These are phyloP conservation scores for Pandion haliaetus DNA, from an alignment of 2,113 vertebrate species.

Conservation along the genomic window DNA sequence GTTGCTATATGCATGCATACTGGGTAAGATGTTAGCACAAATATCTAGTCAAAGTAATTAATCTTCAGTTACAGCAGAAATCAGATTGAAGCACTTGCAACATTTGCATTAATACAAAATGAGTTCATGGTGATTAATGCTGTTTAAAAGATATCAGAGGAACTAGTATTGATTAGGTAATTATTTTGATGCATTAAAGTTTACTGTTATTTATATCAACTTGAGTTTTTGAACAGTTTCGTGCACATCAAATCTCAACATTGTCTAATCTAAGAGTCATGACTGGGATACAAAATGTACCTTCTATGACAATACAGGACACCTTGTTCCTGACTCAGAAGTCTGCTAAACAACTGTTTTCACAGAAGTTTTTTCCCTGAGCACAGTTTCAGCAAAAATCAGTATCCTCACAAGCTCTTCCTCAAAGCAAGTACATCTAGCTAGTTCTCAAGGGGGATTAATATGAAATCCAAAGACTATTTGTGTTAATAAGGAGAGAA, in stretches of 20 bases:
- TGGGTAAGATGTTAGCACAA: constrained; percentile 27
- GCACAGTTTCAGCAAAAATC: not conserved
- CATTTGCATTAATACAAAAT: constrained; percentile 57
- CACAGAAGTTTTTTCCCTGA: not conserved
- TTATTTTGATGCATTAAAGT: constrained; percentile 67
- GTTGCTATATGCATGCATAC: not conserved
- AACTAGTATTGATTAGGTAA: constrained; percentile 71
- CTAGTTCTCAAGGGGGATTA: not conserved
- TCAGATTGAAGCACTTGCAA: constrained; percentile 44
- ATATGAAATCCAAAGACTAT: not conserved
- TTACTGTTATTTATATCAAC: constrained; percentile 47
- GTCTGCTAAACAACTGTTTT: not conserved
- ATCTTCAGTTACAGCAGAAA: constrained; percentile 52
- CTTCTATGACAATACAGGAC: not conserved
- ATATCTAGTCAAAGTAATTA: constrained; percentile 47
- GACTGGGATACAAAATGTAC: not conserved
- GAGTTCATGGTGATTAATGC: constrained; percentile 59
- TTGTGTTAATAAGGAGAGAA: not conserved
- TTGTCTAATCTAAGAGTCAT: not conserved
- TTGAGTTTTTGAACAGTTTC: constrained; percentile 16
- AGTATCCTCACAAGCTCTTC: not conserved
- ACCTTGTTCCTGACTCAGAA: not conserved
- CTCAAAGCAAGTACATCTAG: not conserved
- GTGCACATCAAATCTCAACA: not conserved
- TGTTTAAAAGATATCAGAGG: constrained; percentile 62